Percentiles rank a stretch among this genome's conserved stretches.
phyloP scores from a whole-genome alignment of 2,797 vertebrate species.

The Sus cebifrons region DNA sequence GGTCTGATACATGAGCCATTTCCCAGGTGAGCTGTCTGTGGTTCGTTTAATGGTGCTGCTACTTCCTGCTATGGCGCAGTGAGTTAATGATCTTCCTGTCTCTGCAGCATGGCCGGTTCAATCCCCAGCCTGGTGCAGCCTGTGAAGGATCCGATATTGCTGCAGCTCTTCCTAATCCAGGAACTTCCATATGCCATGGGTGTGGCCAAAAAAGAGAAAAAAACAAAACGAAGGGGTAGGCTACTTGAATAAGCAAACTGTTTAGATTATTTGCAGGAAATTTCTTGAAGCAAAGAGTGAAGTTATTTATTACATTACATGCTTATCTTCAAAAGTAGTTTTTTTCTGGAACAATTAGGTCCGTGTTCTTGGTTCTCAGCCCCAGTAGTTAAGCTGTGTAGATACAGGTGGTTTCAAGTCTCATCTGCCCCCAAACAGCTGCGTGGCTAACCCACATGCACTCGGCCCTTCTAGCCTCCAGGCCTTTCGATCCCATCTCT shows the following conservation, averaged over 20 bases:
- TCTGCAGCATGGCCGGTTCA: no score
- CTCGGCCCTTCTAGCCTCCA: neutral
- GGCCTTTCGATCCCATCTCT: neutral
- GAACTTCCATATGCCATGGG: no score
- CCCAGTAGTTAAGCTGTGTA: rapidly evolving
- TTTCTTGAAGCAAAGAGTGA: conserved; percentile 11
- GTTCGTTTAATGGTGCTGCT: neutral
- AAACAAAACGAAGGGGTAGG: no score
- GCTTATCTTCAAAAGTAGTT: conserved; percentile 43
- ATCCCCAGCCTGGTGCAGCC: no score
- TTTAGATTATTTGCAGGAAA: conserved; percentile 22
- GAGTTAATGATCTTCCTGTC: no score
- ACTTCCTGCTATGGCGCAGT: no score
- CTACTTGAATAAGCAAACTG: neutral
- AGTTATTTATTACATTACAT: neutral
- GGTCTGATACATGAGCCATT: rapidly evolving
- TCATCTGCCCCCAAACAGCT: neutral
- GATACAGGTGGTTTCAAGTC: neutral
- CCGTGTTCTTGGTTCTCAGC: neutral
- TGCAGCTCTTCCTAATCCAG: no score
- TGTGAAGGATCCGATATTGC: no score
- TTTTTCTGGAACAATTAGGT: conserved; percentile 56
- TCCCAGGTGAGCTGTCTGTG: neutral
- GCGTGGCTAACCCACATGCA: neutral
- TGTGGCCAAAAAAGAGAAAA: no score